Evolutionary conservation across 1,140 invertebrate species (phyloP).

Genomic region (Helicoverpa zea): DNA sequence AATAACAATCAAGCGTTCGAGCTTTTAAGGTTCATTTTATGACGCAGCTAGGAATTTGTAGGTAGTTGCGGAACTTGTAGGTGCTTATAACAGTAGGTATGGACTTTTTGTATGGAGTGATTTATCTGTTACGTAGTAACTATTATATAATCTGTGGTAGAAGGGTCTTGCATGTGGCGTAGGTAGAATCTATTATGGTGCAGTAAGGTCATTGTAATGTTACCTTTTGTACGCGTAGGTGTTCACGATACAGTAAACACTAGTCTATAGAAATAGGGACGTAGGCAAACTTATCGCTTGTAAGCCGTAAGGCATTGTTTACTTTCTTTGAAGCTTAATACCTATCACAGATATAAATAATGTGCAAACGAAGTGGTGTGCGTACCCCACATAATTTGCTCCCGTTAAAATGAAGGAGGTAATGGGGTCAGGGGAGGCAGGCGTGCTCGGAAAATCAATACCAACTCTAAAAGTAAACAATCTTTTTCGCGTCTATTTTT

Average conservation of each 20-base stretch:
- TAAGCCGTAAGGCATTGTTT: background rate
- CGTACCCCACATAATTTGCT: conserved; percentile 40
- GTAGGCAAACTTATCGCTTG: background rate
- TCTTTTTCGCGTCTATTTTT: conserved; percentile 27
- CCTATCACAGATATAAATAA: conserved; percentile 21
- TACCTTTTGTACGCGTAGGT: background rate
- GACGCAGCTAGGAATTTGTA: no score
- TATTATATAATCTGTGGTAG: no score
- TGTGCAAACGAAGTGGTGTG: conserved; percentile 20
- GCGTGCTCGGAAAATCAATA: conserved; percentile 38
- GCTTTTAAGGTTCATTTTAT: no score
- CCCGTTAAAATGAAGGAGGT: conserved; percentile 39
- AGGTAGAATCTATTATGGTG: background rate
- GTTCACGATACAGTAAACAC: background rate
- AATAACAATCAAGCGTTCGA: no score
- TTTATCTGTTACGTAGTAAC: no score
- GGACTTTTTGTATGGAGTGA: no score
- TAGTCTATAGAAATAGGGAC: background rate
- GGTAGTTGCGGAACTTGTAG: no score
- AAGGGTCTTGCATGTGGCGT: background rate
- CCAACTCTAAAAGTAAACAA: conserved; percentile 37
- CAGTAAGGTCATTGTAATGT: background rate
- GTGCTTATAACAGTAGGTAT: no score
- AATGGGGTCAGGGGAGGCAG: conserved; percentile 42
- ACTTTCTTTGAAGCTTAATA: conserved; percentile 9